phyloP scores from a whole-genome alignment of 2,113 vertebrate species.

The Lophochroa leadbeateri region DNA sequence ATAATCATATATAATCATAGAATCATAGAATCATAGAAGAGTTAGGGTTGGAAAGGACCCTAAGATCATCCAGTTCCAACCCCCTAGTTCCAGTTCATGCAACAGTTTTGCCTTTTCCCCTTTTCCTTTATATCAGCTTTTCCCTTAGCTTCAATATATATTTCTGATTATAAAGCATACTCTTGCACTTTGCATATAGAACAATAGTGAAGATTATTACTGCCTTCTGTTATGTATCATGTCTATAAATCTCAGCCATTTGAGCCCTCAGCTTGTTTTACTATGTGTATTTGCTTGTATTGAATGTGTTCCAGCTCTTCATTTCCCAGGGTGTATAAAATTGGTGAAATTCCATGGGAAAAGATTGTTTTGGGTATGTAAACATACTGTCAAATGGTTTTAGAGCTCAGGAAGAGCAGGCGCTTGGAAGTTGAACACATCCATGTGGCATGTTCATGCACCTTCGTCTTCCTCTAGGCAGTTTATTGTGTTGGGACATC shows the following conservation, averaged over 20 bases:
- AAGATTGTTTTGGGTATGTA: constrained; percentile 55
- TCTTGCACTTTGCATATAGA: not conserved
- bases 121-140: not conserved
- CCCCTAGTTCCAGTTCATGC: not conserved
- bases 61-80: too few relatives aligned
- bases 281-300: constrained; percentile 70
- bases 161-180: not conserved
- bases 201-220: not conserved
- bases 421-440: not conserved
- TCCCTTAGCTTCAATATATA: not conserved
- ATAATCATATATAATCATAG: not conserved
- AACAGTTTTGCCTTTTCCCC: not conserved
- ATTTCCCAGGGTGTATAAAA: constrained; percentile 74
- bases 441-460: not conserved
- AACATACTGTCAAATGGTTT: constrained; percentile 56
- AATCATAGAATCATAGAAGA: not conserved
- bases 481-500: not conserved
- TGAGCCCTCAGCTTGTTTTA: constrained; percentile 55
- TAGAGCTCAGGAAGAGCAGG: constrained; percentile 35
- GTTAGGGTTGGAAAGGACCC: too few relatives aligned
- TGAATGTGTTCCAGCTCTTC: constrained; percentile 72
- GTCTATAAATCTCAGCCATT: constrained; percentile 28
- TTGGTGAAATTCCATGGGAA: constrained; percentile 79
- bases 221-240: constrained; percentile 21
- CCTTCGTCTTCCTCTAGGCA: constrained; percentile 12